Evolutionary conservation across 2,888 invertebrate genomes (phyloP).

Genomic region (Sycophila texana): DNA sequence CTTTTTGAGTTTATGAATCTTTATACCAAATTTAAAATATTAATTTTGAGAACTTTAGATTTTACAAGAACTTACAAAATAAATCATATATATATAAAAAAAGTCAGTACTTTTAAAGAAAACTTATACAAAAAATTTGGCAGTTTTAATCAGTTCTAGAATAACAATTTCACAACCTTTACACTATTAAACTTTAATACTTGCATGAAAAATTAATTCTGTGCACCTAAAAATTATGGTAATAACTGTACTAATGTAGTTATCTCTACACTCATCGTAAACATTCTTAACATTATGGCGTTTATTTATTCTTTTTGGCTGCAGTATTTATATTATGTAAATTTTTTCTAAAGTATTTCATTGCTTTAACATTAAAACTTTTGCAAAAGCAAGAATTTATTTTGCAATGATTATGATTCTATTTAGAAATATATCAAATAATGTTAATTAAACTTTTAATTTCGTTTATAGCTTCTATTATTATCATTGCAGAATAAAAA

Average conservation of each 20-base stretch:
- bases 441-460: too few species aligned
- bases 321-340: too few species aligned
- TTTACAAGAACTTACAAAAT: background rate
- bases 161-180: background rate
- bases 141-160: slow-evolving; percentile 25
- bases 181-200: background rate
- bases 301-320: too few species aligned
- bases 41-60: slow-evolving; percentile 22
- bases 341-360: too few species aligned
- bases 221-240: background rate
- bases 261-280: background rate
- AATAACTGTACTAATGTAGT: background rate
- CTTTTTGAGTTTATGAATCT: background rate
- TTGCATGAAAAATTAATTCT: background rate
- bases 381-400: too few species aligned
- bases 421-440: too few species aligned
- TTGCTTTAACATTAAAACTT: too few species aligned
- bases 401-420: too few species aligned
- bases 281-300: background rate
- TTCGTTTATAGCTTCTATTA: background rate
- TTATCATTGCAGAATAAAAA: background rate
- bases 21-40: slow-evolving; percentile 12
- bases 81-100: background rate
- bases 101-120: too few species aligned
- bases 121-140: background rate